Percentiles rank a stretch among this genome's conserved stretches.
Evolutionary conservation across 2,113 vertebrate species (phyloP).

Genomic region (Hippocampus guttulatus): DNA sequence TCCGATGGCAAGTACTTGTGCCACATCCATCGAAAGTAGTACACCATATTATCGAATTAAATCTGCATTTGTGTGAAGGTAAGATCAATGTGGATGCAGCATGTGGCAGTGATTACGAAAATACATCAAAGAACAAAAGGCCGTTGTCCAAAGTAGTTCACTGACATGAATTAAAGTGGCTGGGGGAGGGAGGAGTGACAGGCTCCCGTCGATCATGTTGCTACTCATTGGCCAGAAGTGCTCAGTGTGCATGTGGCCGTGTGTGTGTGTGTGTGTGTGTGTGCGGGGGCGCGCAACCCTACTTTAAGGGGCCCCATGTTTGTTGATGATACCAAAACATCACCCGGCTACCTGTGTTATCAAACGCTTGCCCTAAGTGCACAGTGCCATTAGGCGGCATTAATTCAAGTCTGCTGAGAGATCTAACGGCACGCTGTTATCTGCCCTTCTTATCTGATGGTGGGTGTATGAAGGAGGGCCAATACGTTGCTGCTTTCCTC

Average conservation of each 20-base stretch:
- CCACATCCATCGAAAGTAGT: background rate
- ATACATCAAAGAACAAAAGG: slow-evolving; percentile 1
- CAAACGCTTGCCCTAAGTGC: slow-evolving; percentile 2
- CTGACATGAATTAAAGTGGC: slow-evolving; percentile 2
- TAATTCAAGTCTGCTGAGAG: slow-evolving; percentile 4
- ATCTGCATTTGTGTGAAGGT: background rate
- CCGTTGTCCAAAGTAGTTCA: slow-evolving; percentile 5
- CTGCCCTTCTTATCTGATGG: slow-evolving; percentile 5
- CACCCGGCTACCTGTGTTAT: background rate
- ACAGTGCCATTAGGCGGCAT: slow-evolving; percentile 4
- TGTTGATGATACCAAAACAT: slow-evolving; percentile 8
- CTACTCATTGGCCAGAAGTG: background rate
- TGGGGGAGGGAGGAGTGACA: background rate
- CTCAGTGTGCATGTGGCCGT: background rate
- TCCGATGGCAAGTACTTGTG: background rate
- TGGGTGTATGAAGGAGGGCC: background rate
- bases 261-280: background rate
- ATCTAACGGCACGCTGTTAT: background rate
- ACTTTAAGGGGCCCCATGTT: background rate
- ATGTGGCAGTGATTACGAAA: slow-evolving; percentile 6
- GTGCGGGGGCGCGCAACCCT: background rate
- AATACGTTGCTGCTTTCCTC: background rate
- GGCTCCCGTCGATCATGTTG: background rate
- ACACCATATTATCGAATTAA: slow-evolving; percentile 2
- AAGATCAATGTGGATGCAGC: background rate